Percentiles rank a stretch among this genome's conserved stretches.
These are phyloP conservation scores for Campylomormyrus numenius DNA, from an alignment of 2,113 vertebrate species.

Conservation along the genomic window DNA sequence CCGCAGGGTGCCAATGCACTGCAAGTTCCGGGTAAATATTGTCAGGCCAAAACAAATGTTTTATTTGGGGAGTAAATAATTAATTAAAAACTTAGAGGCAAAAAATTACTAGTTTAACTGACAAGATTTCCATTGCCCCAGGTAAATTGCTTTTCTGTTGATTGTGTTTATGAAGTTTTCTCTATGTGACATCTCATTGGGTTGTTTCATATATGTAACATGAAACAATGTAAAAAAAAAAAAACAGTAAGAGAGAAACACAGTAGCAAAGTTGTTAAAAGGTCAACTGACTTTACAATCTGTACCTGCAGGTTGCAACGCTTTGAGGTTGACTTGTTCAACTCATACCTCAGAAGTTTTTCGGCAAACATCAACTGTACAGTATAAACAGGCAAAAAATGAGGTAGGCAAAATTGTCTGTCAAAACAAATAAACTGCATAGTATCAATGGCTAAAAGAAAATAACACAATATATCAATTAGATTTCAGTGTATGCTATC, in stretches of 20 bases:
- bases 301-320: neutral
- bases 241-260: neutral
- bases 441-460: neutral
- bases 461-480: neutral
- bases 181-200: neutral
- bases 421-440: neutral
- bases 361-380: neutral
- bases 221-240: neutral
- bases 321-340: neutral
- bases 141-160: neutral
- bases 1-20: neutral
- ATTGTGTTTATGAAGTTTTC: neutral
- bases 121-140: neutral
- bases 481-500: neutral
- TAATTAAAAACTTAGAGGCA: neutral
- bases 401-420: neutral
- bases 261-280: neutral
- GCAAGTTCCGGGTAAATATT: slow-evolving; percentile 11
- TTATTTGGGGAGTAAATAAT: neutral
- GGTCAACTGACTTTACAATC: neutral
- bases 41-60: slow-evolving; percentile 17
- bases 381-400: neutral
- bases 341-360: neutral
- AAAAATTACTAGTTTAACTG: neutral
- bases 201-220: neutral